Evolutionary conservation across 2,888 invertebrate genomes (phyloP), one percentile per base, ranked within the genome.

Genomic region (Apocheima hispidaria): DNA sequence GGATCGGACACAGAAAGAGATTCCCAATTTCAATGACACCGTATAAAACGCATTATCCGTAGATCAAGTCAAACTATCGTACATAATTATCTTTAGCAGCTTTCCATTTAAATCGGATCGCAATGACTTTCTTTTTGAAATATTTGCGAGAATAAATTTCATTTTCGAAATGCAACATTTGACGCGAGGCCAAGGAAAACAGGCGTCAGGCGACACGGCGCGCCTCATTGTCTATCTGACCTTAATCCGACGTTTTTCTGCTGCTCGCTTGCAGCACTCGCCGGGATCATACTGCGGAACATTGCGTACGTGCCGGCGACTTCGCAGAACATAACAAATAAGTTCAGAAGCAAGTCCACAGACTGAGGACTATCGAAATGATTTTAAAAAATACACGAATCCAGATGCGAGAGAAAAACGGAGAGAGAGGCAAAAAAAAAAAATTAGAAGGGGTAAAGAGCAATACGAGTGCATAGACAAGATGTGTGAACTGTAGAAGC

Each of bases 211-310:
- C 71, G 78, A 76, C 81, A 76, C 80, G 63, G 68, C 75, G 75
- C 69, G 82, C 68, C 71, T 79, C 80, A 85, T 87, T 87, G 86
- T 88, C 77, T 78, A 68, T 77, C 70, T 83, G 85, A 84, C 86
- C 85, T 86, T 87, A 86, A 87, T 86, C 79, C 66, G 74, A 71
- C 73, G 75, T 78, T 86, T 84, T 66, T 86, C 83, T 81, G 77
- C 74, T 75, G 78, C 75, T 79, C 74, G 77, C 77, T 81, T 83
- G 78, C 79, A 80, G 73, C 66, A 59, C 58, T 59, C 12, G 52
- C 35, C 60, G 69, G 33, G 56, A 65, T 78, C 61, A 78, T 67
- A 83, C 18, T 2, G 46, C 30, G 0, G 1, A 0, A 2, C 30
- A 30, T 2, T 2, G 4, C 18, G 46, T 0, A 9, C 33, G 46